phyloP scores from a whole-genome alignment of 2,888 invertebrate genomes.

The Tachina lurida region DNA sequence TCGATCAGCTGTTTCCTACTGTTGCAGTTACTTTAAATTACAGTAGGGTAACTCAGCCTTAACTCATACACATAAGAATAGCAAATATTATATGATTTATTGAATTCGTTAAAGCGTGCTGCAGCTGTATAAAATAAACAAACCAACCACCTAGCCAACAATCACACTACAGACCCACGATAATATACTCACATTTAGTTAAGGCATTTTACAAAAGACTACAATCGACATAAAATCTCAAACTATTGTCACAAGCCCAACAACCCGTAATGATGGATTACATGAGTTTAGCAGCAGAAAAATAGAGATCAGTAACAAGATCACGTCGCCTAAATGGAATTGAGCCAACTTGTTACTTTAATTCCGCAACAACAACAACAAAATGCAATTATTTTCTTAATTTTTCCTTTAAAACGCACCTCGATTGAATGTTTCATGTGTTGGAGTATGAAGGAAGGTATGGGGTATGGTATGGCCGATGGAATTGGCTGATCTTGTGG shows the following conservation, averaged over 20 bases:
- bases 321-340: conserved; percentile 69
- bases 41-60: too few species aligned
- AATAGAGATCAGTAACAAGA: conserved; percentile 70
- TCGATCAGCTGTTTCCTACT: too few species aligned
- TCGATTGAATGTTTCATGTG: conserved; percentile 11
- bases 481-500: conserved; percentile 52
- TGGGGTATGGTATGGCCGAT: conserved; percentile 12
- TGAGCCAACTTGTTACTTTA: conserved; percentile 52
- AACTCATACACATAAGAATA: too few species aligned
- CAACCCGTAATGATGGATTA: conserved; percentile 68
- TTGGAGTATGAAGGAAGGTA: conserved; percentile 24
- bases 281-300: conserved; percentile 60
- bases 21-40: too few species aligned
- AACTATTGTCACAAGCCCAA: conserved; percentile 68
- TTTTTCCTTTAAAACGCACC: neutral
- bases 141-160: conserved; percentile 9
- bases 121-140: neutral
- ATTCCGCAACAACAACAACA: neutral
- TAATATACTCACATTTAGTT: conserved; percentile 71
- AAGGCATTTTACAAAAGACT: conserved; percentile 62
- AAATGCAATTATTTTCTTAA: conserved; percentile 19
- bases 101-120: too few species aligned
- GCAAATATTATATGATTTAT: too few species aligned
- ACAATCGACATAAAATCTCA: conserved; percentile 67
- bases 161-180: conserved; percentile 13